Percentiles rank a stretch among this genome's conserved stretches.
phyloP scores from a whole-genome alignment of 2,888 invertebrate genomes.

The Drosophila infuscata region DNA sequence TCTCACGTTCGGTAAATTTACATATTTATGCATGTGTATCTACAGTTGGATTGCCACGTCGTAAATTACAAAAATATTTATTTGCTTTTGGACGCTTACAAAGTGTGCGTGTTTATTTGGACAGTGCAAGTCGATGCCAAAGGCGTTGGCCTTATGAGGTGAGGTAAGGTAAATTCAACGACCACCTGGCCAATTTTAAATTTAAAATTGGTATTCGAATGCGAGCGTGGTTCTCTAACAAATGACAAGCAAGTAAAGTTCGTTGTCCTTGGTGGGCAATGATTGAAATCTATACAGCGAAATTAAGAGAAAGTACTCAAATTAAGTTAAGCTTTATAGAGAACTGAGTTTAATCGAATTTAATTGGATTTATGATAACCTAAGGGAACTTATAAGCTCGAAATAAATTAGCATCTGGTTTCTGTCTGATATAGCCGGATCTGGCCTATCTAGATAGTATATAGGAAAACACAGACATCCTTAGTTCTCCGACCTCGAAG shows the following conservation, averaged over 20 bases:
- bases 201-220: conserved; percentile 17
- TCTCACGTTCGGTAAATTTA: conserved; percentile 72
- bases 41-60: conserved; percentile 67
- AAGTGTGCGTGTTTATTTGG: conserved; percentile 79
- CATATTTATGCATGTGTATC: conserved; percentile 48
- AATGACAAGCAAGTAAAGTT: conserved; percentile 13
- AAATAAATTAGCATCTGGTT: not conserved
- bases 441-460: not conserved
- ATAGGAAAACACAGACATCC: not conserved
- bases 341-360: not conserved
- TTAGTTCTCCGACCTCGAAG: not conserved
- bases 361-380: not conserved
- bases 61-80: conserved; percentile 77
- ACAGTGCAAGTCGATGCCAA: conserved; percentile 57
- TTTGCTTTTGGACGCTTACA: conserved; percentile 72
- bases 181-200: conserved; percentile 62
- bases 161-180: conserved; percentile 3
- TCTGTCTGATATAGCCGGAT: not conserved
- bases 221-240: conserved; percentile 6
- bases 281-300: not conserved
- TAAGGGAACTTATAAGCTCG: too few relatives aligned
- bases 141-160: conserved; percentile 54
- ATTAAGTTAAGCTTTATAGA: not conserved
- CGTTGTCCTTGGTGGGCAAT: not conserved
- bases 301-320: not conserved